Base-by-base conservation (phyloP, 2,888 invertebrate genomes). In the Dasypogon diadema region DNA sequence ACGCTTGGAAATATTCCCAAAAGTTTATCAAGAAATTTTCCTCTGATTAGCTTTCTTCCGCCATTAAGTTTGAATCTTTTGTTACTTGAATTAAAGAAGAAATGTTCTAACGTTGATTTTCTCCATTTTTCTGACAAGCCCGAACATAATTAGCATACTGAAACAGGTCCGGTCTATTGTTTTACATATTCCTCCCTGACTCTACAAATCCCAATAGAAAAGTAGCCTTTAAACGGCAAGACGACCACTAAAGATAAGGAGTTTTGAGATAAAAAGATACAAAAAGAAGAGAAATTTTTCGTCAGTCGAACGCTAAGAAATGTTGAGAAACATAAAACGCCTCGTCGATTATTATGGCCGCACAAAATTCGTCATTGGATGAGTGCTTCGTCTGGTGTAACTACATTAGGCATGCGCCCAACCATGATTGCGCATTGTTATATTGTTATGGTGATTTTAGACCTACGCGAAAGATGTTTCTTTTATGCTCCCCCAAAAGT, bases 401-500 rank as follows among this genome's bases (percentile, higher is more conserved):
- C 46, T 70, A 70, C 70, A 70, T 70, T 70, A 70, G 70, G 70
- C 54, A 70, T 70, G 70, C 70, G 70, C 54, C 70, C 70, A 70
- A 70, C 70, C 70, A 70, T 70, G 70, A 70, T 70, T 46, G 70
- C 70, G 70, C 70, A 54, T 51, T 54, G 70, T 65, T 65, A 46
- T 24, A 70, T 70, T 70, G 70, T 70, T 70, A 70, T 54, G 70
- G 54, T 70, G 70, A 70, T 70, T 70, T 63, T 54, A 46, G 54
- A 46, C 70, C 70, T 70, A 70, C 70, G 70, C 70, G 21, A 18
- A 70, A 34, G 70, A 70, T 54, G 70, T 54, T 70, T 54, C 34
- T 21, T 54, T 34, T 18, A 54, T 54, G 34, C 18, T 54, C 51
- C 54, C 26, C 16, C 54, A 22, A 48, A 51, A 30, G 42, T 46